Evolutionary conservation across 2,888 invertebrate species (phyloP).

Genomic region (Melanostoma scalare): DNA sequence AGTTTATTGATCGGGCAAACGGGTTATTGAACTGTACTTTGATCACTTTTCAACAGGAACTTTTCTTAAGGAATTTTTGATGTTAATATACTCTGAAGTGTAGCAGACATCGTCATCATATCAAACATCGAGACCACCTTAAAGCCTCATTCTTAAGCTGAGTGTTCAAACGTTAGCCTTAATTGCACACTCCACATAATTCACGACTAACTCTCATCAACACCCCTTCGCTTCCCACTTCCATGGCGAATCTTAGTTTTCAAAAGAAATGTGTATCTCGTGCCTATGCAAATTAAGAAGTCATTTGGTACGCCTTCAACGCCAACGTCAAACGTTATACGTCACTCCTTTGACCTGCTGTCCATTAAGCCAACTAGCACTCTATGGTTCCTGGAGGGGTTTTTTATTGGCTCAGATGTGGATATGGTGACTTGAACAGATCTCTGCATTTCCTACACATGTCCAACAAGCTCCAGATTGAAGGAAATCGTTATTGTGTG

Average conservation of each 20-base stretch:
- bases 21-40: constrained; percentile 15
- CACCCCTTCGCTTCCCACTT: constrained; percentile 37
- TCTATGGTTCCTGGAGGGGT: constrained; percentile 29
- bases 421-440: constrained; percentile 39
- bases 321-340: constrained; percentile 59
- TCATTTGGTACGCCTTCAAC: constrained; percentile 49
- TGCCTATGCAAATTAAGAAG: constrained; percentile 67
- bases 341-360: constrained; percentile 58
- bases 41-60: too few relatives aligned
- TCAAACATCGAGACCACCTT: too few relatives aligned
- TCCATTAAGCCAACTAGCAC: constrained; percentile 45
- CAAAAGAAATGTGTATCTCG: constrained; percentile 14
- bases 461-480: constrained; percentile 55
- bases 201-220: constrained; percentile 41
- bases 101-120: too few relatives aligned
- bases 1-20: background rate
- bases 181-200: constrained; percentile 36
- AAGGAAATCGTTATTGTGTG: constrained; percentile 26
- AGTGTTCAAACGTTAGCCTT: constrained; percentile 39
- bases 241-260: constrained; percentile 17
- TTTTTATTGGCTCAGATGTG: constrained; percentile 25
- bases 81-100: too few relatives aligned
- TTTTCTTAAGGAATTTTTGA: too few relatives aligned
- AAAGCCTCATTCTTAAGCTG: too few relatives aligned
- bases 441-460: constrained; percentile 62